Evolutionary conservation across 2,888 invertebrate species (phyloP).

Genomic region (Nomada fabriciana): DNA sequence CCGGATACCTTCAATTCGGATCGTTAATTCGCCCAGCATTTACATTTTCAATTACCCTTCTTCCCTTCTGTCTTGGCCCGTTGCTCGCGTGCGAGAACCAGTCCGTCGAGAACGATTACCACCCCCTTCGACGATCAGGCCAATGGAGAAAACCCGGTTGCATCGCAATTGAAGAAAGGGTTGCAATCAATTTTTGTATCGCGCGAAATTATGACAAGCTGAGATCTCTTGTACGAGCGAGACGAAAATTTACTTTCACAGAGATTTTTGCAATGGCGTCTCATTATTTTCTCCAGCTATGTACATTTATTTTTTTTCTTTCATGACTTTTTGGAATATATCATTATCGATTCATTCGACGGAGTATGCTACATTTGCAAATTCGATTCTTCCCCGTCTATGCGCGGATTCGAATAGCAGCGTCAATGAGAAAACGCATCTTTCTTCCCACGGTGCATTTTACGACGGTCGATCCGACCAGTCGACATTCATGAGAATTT

Average conservation of each 20-base stretch:
- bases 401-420: neutral
- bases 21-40: constrained; percentile 75
- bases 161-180: neutral
- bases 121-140: neutral
- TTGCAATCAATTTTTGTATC: neutral
- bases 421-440: constrained; percentile 46
- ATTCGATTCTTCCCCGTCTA: neutral
- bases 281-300: too few relatives aligned
- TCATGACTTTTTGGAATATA: neutral
- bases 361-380: neutral
- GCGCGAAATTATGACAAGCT: neutral
- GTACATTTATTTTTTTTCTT: too few relatives aligned
- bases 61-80: neutral
- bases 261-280: too few relatives aligned
- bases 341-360: constrained; percentile 32
- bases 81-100: constrained; percentile 32
- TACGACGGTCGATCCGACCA: constrained; percentile 61
- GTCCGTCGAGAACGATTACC: constrained; percentile 32
- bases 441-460: constrained; percentile 68
- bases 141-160: constrained; percentile 5
- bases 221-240: too few relatives aligned
- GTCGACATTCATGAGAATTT: constrained; percentile 72
- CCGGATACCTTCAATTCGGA: constrained; percentile 64
- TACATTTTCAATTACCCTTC: constrained; percentile 78
- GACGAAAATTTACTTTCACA: too few relatives aligned